These are phyloP conservation scores for Drosophila birchii DNA, from an alignment of 2,888 invertebrate species.

Conservation along the genomic window DNA sequence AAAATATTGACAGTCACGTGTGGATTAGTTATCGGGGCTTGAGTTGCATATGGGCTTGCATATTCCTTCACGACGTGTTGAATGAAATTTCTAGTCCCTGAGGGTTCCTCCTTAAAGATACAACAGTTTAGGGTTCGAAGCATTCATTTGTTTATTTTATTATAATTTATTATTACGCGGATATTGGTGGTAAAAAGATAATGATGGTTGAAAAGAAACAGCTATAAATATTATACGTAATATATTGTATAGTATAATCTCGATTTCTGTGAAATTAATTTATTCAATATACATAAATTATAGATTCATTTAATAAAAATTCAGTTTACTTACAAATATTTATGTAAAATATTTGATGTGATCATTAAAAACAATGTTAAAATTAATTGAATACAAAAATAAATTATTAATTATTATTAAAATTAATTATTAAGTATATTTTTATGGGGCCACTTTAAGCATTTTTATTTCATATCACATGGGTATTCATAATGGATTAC, in stretches of 20 bases:
- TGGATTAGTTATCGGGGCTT: constrained; percentile 33
- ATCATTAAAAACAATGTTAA: not conserved
- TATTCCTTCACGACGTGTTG: not conserved
- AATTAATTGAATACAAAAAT: not conserved
- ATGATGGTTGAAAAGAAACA: too few relatives aligned
- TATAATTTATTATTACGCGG: too few relatives aligned
- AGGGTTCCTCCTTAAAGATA: not conserved
- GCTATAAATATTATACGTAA: too few relatives aligned
- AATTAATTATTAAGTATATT: not conserved
- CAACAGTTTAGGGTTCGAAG: not conserved
- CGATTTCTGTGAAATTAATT: too few relatives aligned
- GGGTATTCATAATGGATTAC: too few relatives aligned
- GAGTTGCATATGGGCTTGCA: constrained; percentile 1
- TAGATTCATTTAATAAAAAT: too few relatives aligned
- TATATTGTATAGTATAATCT: too few relatives aligned
- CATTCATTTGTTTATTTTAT: too few relatives aligned
- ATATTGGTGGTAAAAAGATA: not conserved
- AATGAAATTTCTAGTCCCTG: not conserved
- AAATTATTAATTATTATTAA: not conserved
- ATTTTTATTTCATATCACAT: not conserved
- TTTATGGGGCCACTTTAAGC: not conserved
- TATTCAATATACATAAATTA: too few relatives aligned
- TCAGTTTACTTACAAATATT: too few relatives aligned
- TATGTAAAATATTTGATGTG: not conserved
- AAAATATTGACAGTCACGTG: constrained; percentile 53